Evolutionary conservation across 2,113 vertebrate species (phyloP).

Genomic region (Catagonus wagneri): DNA sequence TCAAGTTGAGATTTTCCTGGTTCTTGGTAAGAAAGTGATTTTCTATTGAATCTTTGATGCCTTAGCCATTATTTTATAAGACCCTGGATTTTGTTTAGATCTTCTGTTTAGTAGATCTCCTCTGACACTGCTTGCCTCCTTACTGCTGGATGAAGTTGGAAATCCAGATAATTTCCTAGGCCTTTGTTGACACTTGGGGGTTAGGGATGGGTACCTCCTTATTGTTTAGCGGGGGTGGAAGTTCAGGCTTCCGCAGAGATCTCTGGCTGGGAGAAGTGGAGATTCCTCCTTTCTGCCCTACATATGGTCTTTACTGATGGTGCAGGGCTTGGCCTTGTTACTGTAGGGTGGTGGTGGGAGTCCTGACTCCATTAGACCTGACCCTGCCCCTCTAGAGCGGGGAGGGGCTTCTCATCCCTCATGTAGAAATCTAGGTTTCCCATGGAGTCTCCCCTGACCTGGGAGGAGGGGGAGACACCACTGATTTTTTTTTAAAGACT

Average conservation of each 20-base stretch:
- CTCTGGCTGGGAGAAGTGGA: not conserved
- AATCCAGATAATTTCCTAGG: not conserved
- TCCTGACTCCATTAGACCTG: not conserved
- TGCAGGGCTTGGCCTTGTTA: not conserved
- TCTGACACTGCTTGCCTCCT: not conserved
- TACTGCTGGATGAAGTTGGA: not conserved
- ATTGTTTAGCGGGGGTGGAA: not conserved
- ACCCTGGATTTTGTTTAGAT: not conserved
- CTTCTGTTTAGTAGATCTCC: not conserved
- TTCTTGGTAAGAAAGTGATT: not conserved
- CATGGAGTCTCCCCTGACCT: fast-evolving
- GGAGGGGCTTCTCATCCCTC: not conserved
- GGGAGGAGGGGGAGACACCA: no score
- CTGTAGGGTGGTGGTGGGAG: not conserved
- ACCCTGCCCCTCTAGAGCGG: no score
- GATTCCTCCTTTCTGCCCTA: not conserved
- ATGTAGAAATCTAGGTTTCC: not conserved
- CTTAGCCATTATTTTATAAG: not conserved
- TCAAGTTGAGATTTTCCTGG: not conserved
- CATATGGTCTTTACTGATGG: not conserved
- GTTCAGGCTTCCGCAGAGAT: not conserved
- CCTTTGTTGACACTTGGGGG: not conserved
- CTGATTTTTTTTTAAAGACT: not conserved
- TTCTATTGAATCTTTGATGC: not conserved
- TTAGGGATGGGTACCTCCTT: not conserved